These are phyloP conservation scores for Actenoides hombroni DNA, from an alignment of 2,113 vertebrate species.

Conservation along the genomic window DNA sequence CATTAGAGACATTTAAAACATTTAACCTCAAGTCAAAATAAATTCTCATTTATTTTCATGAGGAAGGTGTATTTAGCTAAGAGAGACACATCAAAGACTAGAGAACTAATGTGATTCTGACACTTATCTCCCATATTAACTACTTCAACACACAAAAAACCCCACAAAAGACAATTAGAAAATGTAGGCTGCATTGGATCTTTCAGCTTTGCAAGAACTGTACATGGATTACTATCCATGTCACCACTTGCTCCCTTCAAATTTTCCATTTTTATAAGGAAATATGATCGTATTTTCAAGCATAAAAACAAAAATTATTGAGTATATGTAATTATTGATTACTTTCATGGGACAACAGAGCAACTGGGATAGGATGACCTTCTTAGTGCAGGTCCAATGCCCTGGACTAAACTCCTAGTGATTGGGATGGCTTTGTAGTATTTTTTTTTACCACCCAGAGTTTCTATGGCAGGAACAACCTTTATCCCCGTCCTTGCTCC, in stretches of 20 bases:
- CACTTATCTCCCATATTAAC: not conserved
- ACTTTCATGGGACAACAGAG: not conserved
- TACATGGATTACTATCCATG: not conserved
- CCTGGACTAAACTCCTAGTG: not conserved
- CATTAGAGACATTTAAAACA: not conserved
- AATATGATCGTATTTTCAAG: not conserved
- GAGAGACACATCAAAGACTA: not conserved
- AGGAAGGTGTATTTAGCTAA: not conserved
- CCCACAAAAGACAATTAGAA: not conserved
- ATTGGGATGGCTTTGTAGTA: not conserved
- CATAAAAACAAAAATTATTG: not conserved
- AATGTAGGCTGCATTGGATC: not conserved
- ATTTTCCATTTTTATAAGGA: not conserved
- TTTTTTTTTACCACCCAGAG: not conserved
- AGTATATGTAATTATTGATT: not conserved
- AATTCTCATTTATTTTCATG: not conserved
- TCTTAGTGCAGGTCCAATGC: not conserved
- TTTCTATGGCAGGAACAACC: not conserved
- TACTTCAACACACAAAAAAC: not conserved
- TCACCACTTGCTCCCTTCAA: not conserved
- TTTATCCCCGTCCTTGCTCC: not conserved
- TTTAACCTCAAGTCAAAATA: not conserved
- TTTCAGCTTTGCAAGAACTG: not conserved
- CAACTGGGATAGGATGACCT: not conserved
- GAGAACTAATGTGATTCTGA: not conserved